A percentile compares a stretch with the other conserved stretches of the same genome.
These are phyloP conservation scores for Blera fallax DNA, from an alignment of 2,888 invertebrate genomes.

Conservation along the genomic window DNA sequence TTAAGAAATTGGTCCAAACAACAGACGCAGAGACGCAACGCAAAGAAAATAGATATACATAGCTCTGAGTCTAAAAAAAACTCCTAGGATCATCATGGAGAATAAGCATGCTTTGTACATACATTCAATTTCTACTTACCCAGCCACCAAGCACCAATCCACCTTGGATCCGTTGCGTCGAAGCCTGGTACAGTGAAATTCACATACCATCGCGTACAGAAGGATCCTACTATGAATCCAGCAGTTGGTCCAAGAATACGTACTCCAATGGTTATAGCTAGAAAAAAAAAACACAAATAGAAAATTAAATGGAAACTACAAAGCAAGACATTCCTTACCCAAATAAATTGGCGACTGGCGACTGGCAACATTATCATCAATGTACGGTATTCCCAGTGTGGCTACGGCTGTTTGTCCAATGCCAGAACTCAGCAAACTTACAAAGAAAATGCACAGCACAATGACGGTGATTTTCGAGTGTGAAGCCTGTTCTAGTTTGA, in stretches of 20 bases:
- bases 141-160: conserved; percentile 99
- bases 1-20: no score
- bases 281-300: conserved; percentile 78
- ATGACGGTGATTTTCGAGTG: conserved; percentile 90
- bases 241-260: conserved; percentile 94
- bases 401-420: conserved; percentile 96
- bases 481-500: conserved; percentile 86
- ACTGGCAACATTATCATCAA: conserved; percentile 96
- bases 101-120: neutral
- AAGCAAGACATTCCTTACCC: conserved; percentile 82
- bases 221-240: conserved; percentile 93
- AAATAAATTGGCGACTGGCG: conserved; percentile 95
- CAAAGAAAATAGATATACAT: no score
- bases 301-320: neutral
- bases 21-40: no score
- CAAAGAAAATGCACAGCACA: conserved; percentile 93
- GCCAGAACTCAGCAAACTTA: conserved; percentile 93
- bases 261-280: conserved; percentile 95
- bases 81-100: neutral
- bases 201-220: conserved; percentile 94
- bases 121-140: conserved; percentile 64
- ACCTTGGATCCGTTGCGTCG: conserved; percentile 90
- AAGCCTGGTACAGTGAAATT: conserved; percentile 90
- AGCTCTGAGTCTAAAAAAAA: no score
- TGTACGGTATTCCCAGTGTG: conserved; percentile 95